Base-by-base conservation (phyloP, 2,113 vertebrate genomes). In the Gnathonemus echidnorhynchus region DNA sequence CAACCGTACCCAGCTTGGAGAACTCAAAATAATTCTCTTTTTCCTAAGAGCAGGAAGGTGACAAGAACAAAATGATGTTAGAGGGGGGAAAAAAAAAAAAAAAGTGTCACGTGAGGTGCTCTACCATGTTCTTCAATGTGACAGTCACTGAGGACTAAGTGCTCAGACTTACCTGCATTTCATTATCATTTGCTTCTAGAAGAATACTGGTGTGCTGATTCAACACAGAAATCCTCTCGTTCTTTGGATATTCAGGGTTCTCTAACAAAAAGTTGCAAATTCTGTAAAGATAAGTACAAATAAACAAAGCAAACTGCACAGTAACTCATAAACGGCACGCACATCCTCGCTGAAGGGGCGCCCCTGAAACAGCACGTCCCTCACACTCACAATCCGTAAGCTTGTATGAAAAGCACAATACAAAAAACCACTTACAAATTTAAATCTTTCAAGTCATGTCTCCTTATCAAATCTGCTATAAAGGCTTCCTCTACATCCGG, bases 241-340 rank as follows among this genome's bases (percentile, higher is more conserved):
- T 97, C 95, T 97, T 97, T 88, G 97, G 97, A 94, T 98, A 99
- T 92, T 97, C 97, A 74, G 98, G 97, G 91, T 97, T 97, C 95
- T 99, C 98, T 96, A 99, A 94, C 94, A 99, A 97, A 93, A 98
- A 95, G 96, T 99, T 99, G 95, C 98, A 99, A 94, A 99, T 97
- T 91, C 98, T 99, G 94, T 31, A 95, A 91, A 91, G 84, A 93
- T n/a, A 39, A 80, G 31, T 15, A 42, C 1, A 80, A 80, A 80
- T 80, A 31, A 74, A 70, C 62, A 77, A 80, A 80, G 35, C 11
- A 35, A 17, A 42, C 35, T 42, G 17, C 74, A 77, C 31, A 39
- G 4, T 15, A 74, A 77, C 11, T 77, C 70, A 35, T 3, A 35
- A 19, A 39, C 0, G 3, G 70, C 70, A 77, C 31, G 1, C 17